Evolutionary conservation across 2,797 vertebrate species (phyloP), one percentile per base, ranked within the genome.

Genomic region (Melanotaenia trifasciata): DNA sequence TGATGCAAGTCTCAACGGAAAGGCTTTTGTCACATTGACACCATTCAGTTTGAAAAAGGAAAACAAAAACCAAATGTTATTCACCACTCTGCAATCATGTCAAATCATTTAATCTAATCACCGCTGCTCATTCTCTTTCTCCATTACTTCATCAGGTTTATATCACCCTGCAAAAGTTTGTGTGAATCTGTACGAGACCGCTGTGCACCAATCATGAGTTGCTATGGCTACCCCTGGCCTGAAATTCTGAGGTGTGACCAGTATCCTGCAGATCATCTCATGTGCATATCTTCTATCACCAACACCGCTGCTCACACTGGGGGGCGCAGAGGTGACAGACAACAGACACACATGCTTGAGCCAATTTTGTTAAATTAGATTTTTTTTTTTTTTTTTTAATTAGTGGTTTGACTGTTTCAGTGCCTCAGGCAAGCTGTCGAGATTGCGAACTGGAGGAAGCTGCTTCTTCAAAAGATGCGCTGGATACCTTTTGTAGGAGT

Each of bases 211-310:
- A 94, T 96, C 81, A 96, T 94, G 94, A 94, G 91, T 70, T 96
- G 96, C 81, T 97, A 96, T 0, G 94, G 96, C 16, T 96, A 95
- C 78, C 94, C 96, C 58, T 96, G 96, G 96, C 95, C 96, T 0
- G 94, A 96, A 78, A 96, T 96, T 66, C 93, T 96, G 28, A 93
- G 91, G 72, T 96, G 95, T 64, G 87, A 96, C 84, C 89, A 93
- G 84, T 97, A 97, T 75, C 95, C 95, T 18, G 85, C 84, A 0
- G 94, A 96, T 60, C 96, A 96, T 0, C 89, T 94, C 43, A 93
- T 98, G 90, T 96, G 96, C 66, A 94, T 96, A 43, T 92, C 96
- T 3, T 95, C 95, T 0, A 82, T 96, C 65, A 93, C 91, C 53
- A 92, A 95, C 5, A 83, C 91, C 67, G 95, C 93, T 32, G 71